phyloP scores from a whole-genome alignment of 2,797 vertebrate genomes.

The Ptychobarbus kaznakovi region DNA sequence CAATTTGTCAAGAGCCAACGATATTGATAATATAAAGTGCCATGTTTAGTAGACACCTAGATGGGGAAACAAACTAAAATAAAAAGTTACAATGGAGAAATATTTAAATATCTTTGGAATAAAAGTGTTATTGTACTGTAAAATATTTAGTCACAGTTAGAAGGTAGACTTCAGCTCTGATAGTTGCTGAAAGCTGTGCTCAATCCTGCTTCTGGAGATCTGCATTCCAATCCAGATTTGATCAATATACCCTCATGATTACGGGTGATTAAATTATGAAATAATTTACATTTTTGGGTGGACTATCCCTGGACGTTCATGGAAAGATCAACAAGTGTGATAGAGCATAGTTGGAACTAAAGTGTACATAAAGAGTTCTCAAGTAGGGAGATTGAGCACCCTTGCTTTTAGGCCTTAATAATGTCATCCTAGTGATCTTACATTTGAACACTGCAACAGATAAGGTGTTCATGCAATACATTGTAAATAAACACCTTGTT shows the following conservation, averaged over 20 bases:
- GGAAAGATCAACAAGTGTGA: background rate
- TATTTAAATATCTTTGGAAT: background rate
- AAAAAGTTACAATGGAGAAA: background rate
- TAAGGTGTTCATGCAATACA: background rate
- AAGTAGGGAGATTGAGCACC: background rate
- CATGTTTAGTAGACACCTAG: no score
- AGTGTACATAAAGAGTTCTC: background rate
- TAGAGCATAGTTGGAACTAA: background rate
- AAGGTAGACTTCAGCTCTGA: background rate
- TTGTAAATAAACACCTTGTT: background rate
- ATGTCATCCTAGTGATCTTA: slow-evolving; percentile 6
- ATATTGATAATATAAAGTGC: no score
- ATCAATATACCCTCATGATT: background rate
- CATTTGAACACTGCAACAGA: background rate
- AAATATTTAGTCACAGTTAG: background rate
- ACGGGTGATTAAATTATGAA: background rate
- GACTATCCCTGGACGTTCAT: background rate
- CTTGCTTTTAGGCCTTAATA: background rate
- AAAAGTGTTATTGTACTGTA: background rate
- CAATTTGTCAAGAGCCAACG: no score
- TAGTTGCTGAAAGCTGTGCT: background rate
- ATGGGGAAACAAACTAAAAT: background rate
- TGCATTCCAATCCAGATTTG: background rate
- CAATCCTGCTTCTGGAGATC: background rate
- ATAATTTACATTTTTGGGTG: background rate